Evolutionary conservation across 2,888 invertebrate genomes (phyloP).

Genomic region (Diaprepes abbreviatus): DNA sequence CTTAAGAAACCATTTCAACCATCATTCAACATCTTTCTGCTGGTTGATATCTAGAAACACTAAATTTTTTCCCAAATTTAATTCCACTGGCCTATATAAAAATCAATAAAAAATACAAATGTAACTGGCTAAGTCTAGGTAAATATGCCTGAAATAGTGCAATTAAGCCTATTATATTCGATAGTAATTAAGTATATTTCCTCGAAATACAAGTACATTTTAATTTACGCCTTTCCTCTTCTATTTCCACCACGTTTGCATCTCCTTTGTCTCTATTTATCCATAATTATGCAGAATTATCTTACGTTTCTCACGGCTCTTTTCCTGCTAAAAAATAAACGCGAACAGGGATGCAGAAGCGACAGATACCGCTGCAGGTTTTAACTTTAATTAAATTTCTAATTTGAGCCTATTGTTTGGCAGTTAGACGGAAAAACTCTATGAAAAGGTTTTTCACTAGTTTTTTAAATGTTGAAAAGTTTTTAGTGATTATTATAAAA

Average conservation of each 20-base stretch:
- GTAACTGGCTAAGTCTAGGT: too few species aligned
- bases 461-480: too few species aligned
- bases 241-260: not conserved
- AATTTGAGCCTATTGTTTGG: constrained; percentile 14
- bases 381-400: constrained; percentile 15
- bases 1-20: too few species aligned
- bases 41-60: too few species aligned
- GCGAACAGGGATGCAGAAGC: constrained; percentile 3
- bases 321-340: constrained; percentile 9
- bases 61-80: too few species aligned
- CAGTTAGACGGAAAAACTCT: not conserved
- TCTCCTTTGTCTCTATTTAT: constrained; percentile 29
- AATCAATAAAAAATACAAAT: too few species aligned
- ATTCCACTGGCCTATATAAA: too few species aligned
- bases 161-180: too few species aligned
- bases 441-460: not conserved
- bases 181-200: not conserved
- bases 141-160: too few species aligned
- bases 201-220: not conserved
- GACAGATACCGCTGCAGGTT: constrained; percentile 10
- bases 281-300: constrained; percentile 34
- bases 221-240: constrained; percentile 21
- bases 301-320: constrained; percentile 21
- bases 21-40: too few species aligned
- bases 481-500: too few species aligned